Conservation (phyloP, 92 coral and sea anemone species). For the Epizoanthus fatuus region DNA sequence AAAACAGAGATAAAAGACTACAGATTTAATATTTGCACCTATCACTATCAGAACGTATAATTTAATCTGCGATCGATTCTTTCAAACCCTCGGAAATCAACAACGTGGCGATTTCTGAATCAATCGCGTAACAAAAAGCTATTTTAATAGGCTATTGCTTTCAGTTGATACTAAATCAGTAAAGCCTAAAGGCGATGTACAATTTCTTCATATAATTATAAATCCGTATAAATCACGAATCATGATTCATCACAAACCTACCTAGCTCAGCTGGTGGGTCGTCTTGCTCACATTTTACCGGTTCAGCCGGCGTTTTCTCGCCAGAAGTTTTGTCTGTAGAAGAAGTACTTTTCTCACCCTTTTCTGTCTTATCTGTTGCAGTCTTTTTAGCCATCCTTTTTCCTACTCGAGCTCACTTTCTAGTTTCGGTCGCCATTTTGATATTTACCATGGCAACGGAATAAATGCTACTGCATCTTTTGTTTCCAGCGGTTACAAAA, state of each 20-base stretch:
- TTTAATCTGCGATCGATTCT: too few species aligned
- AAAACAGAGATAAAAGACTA: too few species aligned
- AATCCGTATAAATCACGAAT: neutral
- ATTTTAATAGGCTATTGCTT: too few species aligned
- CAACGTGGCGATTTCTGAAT: too few species aligned
- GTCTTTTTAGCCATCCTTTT: conserved; percentile 84
- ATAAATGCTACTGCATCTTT: neutral
- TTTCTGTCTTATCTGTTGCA: conserved; percentile 71
- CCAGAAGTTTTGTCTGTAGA: conserved; percentile 77
- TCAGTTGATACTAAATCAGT: neutral
- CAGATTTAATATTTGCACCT: too few species aligned
- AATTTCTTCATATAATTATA: neutral
- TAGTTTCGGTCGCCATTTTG: conserved; percentile 28
- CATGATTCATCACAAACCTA: neutral
- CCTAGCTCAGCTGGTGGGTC: conserved; percentile 67
- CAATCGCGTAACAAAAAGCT: too few species aligned
- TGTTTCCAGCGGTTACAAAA: neutral
- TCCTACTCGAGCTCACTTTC: neutral
- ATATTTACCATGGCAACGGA: conserved; percentile 32
- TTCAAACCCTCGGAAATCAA: too few species aligned
- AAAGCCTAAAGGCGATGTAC: neutral
- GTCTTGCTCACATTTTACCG: conserved; percentile 48
- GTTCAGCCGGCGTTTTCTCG: conserved; percentile 90
- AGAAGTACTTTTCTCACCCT: conserved; percentile 78
- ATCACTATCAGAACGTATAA: too few species aligned